phyloP scores from a whole-genome alignment of 2,113 vertebrate genomes.

The Loxodonta africana region DNA sequence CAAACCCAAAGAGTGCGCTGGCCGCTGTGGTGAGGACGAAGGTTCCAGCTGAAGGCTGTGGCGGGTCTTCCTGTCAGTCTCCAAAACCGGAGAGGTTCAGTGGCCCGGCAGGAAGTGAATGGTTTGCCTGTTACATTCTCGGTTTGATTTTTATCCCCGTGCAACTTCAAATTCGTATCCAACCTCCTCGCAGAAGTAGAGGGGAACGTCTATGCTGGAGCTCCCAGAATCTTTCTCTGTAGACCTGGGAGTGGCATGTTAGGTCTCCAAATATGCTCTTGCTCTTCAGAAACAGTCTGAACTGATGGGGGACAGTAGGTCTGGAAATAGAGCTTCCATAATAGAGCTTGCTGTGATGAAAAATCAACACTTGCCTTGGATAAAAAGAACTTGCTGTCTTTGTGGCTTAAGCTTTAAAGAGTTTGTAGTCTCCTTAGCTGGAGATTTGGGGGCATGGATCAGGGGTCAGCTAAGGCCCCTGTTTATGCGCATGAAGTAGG shows the following conservation, averaged over 20 bases:
- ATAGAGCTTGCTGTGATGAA: neutral
- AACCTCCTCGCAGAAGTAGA: slow-evolving; percentile 33
- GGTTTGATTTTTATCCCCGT: neutral
- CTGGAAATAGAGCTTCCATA: slow-evolving; percentile 75
- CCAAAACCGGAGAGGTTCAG: neutral
- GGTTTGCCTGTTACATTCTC: neutral
- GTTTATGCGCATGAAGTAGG: neutral
- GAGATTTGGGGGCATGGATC: neutral
- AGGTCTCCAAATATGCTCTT: slow-evolving; percentile 63
- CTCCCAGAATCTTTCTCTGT: slow-evolving; percentile 41
- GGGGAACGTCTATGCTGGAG: slow-evolving; percentile 35
- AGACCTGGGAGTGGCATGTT: slow-evolving; percentile 73
- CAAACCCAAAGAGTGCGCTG: slow-evolving; percentile 62
- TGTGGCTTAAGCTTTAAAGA: slow-evolving; percentile 64
- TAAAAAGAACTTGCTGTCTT: slow-evolving; percentile 55
- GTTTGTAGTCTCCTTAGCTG: neutral
- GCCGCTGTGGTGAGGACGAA: slow-evolving; percentile 43
- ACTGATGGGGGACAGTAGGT: slow-evolving; percentile 70
- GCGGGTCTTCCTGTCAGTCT: neutral
- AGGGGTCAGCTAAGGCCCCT: neutral
- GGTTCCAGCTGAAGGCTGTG: slow-evolving; percentile 54
- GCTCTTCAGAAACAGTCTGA: slow-evolving; percentile 76
- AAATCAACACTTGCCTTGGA: slow-evolving; percentile 74
- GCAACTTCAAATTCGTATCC: slow-evolving; percentile 28
- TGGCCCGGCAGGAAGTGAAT: neutral